A percentile compares a stretch with the other conserved stretches of the same genome.
Evolutionary conservation across 2,888 invertebrate species (phyloP).

Genomic region (Xestia rhomboidea): DNA sequence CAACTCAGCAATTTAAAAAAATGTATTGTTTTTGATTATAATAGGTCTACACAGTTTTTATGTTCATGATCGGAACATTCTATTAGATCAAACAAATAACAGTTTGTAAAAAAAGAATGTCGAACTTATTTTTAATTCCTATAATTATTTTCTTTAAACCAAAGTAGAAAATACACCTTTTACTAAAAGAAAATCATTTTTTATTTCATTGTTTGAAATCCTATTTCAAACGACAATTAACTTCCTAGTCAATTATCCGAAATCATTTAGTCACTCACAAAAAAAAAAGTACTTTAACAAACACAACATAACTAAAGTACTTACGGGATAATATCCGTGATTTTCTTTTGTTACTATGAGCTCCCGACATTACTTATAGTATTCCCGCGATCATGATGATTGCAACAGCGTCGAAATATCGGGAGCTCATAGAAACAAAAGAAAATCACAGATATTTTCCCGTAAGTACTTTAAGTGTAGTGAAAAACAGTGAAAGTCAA

Average conservation of each 20-base stretch:
- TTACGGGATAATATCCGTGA: too few species aligned
- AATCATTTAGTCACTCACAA: not conserved
- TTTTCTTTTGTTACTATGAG: too few species aligned
- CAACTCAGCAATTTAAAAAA: not conserved
- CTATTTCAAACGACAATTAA: not conserved
- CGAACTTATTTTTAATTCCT: too few species aligned
- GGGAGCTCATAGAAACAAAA: too few species aligned
- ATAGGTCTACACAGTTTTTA: not conserved
- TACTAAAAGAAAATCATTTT: not conserved
- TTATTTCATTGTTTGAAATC: not conserved
- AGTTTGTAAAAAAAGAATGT: not conserved
- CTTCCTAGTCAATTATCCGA: slow-evolving; percentile 3
- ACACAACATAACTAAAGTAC: too few species aligned
- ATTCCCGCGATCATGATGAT: too few species aligned
- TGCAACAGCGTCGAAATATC: too few species aligned
- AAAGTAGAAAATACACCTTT: not conserved
- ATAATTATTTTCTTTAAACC: too few species aligned
- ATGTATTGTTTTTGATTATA: not conserved
- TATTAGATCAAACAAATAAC: not conserved
- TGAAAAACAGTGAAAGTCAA: too few species aligned
- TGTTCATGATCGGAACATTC: not conserved
- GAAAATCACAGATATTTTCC: too few species aligned
- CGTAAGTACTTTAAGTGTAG: too few species aligned
- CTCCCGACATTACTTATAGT: too few species aligned
- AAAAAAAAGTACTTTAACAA: slow-evolving; percentile 3